Base-by-base conservation (phyloP, 1,140 invertebrate species). In the Palaemon carinicauda region DNA sequence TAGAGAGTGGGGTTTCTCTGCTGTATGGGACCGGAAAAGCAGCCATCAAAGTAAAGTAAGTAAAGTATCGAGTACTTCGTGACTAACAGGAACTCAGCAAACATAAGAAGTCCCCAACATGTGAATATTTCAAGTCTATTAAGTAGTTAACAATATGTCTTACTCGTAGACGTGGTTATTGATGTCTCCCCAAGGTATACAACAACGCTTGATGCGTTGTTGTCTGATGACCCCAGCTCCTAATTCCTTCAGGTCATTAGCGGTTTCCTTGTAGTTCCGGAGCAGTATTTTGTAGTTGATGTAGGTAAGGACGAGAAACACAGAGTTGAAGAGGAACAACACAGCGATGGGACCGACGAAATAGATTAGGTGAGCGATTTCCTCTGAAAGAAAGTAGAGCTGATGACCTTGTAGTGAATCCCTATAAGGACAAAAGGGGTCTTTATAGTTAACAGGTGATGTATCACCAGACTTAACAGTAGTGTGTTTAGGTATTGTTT, bases 291-390 rank as follows among this genome's bases (percentile, higher is more conserved):
- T 82, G 29, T 75, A 82, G 27, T 31, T 82, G 51, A 51, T 41
- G 65, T 19, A 82, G 9, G 81, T 82, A 24, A 41, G 81, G 41
- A 27, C 29, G 27, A 82, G 73, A 51, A 74, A 82, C 0, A 17
- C 17, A n/a, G 74, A 53, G 50, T 82, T 82, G 27, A 17, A 69
- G 41, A 33, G 14, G 21, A 82, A 75, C 52, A 82, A 29, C 21
- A 82, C 21, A 19, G 50, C 71, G 12, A 82, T 82, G 81, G 81
- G 81, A 1, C 81, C 81, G 60, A 74, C 74, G 81, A 82, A 82
- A 41, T 82, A 82, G 50, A 75, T 17, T 10, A 82, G 51, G 7
- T 31, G 51, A 1, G n/a, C 27, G 10, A 69, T 3, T 1, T 27
- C 31, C 31, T 52, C 81, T 82, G 81, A 31, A 52, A 82, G 21